Conservation (phyloP, 1,140 invertebrate genomes). For the Chrysomallon squamiferum region DNA sequence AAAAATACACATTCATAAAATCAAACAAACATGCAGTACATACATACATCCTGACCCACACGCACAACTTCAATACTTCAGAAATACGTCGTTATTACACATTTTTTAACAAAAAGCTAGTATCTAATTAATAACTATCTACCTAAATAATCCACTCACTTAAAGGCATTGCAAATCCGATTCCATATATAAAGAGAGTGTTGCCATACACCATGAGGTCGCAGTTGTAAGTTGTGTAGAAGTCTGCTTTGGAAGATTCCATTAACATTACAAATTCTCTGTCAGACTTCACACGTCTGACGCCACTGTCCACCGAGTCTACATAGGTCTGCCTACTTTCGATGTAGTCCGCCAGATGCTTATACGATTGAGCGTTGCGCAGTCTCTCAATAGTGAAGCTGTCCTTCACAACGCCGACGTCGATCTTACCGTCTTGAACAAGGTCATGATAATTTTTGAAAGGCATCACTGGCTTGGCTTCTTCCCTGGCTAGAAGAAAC, state of each 20-base stretch:
- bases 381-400: background rate
- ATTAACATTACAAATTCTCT: constrained; percentile 90
- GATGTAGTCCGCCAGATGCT: background rate
- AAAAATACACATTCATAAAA: too few relatives aligned
- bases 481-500: constrained; percentile 70
- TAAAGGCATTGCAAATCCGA: constrained; percentile 75
- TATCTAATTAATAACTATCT: too few relatives aligned
- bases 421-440: background rate
- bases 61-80: too few relatives aligned
- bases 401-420: background rate
- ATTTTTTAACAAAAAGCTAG: too few relatives aligned
- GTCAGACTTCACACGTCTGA: constrained; percentile 72
- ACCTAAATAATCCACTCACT: background rate
- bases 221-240: constrained; percentile 87
- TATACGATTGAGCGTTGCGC: background rate
- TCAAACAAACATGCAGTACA: too few relatives aligned
- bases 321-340: constrained; percentile 68
- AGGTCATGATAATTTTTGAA: constrained; percentile 22
- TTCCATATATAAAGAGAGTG: constrained; percentile 88
- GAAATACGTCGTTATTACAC: too few relatives aligned
- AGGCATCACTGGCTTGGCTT: constrained; percentile 31
- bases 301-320: constrained; percentile 79
- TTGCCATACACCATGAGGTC: constrained; percentile 68
- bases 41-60: too few relatives aligned
- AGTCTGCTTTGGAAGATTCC: constrained; percentile 92